Conservation (phyloP, 2,888 invertebrate genomes). For the Aethes cnicana region DNA sequence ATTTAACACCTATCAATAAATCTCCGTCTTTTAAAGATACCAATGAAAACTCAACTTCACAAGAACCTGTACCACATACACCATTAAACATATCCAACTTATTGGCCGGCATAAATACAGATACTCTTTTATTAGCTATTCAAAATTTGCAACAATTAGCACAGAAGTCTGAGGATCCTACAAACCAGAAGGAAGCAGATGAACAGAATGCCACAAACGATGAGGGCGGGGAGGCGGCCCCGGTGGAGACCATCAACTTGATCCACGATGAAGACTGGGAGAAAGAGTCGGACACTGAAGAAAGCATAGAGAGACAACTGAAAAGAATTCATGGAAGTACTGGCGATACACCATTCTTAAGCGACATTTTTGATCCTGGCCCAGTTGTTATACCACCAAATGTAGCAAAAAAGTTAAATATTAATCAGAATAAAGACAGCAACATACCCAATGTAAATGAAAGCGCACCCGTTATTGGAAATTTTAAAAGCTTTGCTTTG, state of each 20-base stretch:
- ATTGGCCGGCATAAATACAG: slow-evolving; percentile 68
- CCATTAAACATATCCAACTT: slow-evolving; percentile 61
- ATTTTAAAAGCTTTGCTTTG: slow-evolving; percentile 77
- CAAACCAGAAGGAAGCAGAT: slow-evolving; percentile 33
- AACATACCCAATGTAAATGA: slow-evolving; percentile 49
- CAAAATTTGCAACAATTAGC: slow-evolving; percentile 70
- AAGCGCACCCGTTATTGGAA: slow-evolving; percentile 68
- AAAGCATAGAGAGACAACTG: slow-evolving; percentile 67
- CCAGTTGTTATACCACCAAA: slow-evolving; percentile 59
- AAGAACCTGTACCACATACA: slow-evolving; percentile 33
- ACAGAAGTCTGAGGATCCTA: slow-evolving; percentile 42
- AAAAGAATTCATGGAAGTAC: slow-evolving; percentile 63
- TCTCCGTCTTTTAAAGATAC: slow-evolving; percentile 21
- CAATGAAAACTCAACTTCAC: slow-evolving; percentile 20
- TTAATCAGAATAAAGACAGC: slow-evolving; percentile 54
- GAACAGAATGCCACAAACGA: slow-evolving; percentile 33
- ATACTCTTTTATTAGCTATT: slow-evolving; percentile 65
- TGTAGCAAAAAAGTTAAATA: slow-evolving; percentile 57
- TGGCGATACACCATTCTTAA: slow-evolving; percentile 73
- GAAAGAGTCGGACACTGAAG: slow-evolving; percentile 64
- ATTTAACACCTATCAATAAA: not conserved
- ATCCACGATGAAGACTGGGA: slow-evolving; percentile 77
- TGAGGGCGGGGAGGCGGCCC: slow-evolving; percentile 34
- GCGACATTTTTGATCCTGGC: slow-evolving; percentile 76
- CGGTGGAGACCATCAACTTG: slow-evolving; percentile 66